Conservation (phyloP, 2,113 vertebrate species). For the Hylia prasina region DNA sequence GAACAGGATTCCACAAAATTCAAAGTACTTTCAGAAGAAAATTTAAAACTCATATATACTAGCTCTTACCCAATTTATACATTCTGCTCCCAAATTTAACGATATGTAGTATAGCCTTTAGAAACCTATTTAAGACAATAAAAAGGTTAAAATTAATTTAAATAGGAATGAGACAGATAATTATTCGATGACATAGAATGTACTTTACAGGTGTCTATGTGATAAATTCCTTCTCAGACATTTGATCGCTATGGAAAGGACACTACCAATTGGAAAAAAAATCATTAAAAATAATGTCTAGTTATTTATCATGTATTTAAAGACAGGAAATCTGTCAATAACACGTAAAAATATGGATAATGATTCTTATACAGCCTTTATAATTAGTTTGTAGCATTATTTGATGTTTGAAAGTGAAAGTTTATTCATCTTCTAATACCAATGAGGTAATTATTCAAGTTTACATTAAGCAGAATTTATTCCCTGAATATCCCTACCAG, state of each 20-base stretch:
- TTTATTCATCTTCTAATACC: background rate
- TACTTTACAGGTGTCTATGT: background rate
- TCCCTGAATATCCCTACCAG: background rate
- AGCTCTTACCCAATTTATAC: background rate
- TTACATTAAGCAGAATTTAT: background rate
- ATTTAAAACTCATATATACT: background rate
- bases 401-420: background rate
- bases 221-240: background rate
- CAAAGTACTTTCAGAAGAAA: background rate
- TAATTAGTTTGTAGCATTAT: background rate
- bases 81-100: rapidly evolving
- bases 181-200: background rate
- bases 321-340: background rate
- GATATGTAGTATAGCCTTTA: background rate
- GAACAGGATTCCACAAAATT: background rate
- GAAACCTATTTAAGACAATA: background rate
- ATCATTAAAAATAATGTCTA: background rate
- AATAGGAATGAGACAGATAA: background rate
- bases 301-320: background rate
- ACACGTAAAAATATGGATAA: background rate
- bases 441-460: background rate
- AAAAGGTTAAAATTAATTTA: background rate
- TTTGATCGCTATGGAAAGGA: background rate
- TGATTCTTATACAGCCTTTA: background rate
- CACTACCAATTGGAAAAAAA: background rate